These are phyloP conservation scores for Hycleus cichorii DNA, from an alignment of 1,140 invertebrate species.

Conservation along the genomic window DNA sequence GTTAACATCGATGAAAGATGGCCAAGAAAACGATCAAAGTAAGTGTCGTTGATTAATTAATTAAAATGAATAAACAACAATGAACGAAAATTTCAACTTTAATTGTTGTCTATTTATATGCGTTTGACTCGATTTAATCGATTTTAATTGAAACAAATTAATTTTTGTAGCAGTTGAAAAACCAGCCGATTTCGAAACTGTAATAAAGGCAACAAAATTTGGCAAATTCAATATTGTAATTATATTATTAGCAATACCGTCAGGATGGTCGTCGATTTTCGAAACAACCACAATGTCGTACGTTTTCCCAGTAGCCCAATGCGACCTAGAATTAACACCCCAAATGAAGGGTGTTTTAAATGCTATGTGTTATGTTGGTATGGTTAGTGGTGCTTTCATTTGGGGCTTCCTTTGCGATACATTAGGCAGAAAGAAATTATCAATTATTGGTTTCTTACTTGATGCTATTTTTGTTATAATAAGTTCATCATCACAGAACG, in stretches of 20 bases:
- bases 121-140: too few species aligned
- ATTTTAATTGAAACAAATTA: too few species aligned
- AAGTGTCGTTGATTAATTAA: too few species aligned
- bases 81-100: too few species aligned
- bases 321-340: conserved; percentile 54
- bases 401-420: conserved; percentile 78
- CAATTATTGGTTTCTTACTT: conserved; percentile 61
- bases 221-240: conserved; percentile 60
- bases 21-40: too few species aligned
- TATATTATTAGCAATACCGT: conserved; percentile 53
- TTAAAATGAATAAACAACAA: too few species aligned
- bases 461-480: conserved; percentile 60
- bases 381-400: conserved; percentile 70
- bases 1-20: too few species aligned
- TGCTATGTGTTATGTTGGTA: conserved; percentile 48
- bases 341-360: conserved; percentile 14
- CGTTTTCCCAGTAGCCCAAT: conserved; percentile 62
- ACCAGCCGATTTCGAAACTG: conserved; percentile 41
- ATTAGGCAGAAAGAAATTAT: conserved; percentile 58
- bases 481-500: conserved; percentile 64
- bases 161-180: too few species aligned
- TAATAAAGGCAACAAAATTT: conserved; percentile 43
- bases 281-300: conserved; percentile 59
- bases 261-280: conserved; percentile 55
- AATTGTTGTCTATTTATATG: too few species aligned